Percentiles rank a stretch among this genome's conserved stretches.
These are phyloP conservation scores for Thalassoma bifasciatum DNA, from an alignment of 2,113 vertebrate species.

Conservation along the genomic window DNA sequence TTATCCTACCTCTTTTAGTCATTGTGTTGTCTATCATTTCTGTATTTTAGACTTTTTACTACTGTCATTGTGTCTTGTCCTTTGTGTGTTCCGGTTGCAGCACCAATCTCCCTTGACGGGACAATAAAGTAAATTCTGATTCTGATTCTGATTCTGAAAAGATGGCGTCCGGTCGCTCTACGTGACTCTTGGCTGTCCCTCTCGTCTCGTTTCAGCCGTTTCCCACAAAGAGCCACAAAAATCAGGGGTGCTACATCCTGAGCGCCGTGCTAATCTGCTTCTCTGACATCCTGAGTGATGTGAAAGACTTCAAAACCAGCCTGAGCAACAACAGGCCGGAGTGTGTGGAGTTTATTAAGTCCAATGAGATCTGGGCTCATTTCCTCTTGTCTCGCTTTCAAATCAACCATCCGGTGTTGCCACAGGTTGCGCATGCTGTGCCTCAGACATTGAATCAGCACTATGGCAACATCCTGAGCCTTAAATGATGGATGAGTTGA, in stretches of 20 bases:
- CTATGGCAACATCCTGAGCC: conserved; percentile 55
- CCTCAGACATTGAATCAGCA: conserved; percentile 58
- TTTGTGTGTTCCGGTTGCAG: no score
- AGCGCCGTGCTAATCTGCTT: conserved; percentile 62
- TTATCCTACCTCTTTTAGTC: no score
- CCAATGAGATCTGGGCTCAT: conserved; percentile 29
- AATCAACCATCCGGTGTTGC: conserved; percentile 32
- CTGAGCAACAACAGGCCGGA: no score
- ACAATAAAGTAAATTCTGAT: no score
- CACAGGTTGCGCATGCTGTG: conserved; percentile 39
- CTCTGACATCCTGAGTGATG: conserved; percentile 54
- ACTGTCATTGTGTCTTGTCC: no score
- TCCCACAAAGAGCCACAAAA: conserved; percentile 52
- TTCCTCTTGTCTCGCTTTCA: conserved; percentile 24
- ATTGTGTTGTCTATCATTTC: no score
- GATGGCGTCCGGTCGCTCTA: conserved; percentile 68
- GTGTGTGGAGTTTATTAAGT: conserved; percentile 61
- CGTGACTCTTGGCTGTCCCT: conserved; percentile 56
- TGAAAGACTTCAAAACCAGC: conserved; percentile 42
- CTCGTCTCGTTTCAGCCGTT: conserved; percentile 44
- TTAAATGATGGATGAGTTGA: conserved; percentile 56
- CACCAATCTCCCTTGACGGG: no score
- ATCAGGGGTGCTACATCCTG: conserved; percentile 38
- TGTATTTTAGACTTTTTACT: no score
- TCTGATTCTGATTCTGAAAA: no score